Conservation (phyloP, 2,113 vertebrate species). For the Oncorhynchus clarkii region DNA sequence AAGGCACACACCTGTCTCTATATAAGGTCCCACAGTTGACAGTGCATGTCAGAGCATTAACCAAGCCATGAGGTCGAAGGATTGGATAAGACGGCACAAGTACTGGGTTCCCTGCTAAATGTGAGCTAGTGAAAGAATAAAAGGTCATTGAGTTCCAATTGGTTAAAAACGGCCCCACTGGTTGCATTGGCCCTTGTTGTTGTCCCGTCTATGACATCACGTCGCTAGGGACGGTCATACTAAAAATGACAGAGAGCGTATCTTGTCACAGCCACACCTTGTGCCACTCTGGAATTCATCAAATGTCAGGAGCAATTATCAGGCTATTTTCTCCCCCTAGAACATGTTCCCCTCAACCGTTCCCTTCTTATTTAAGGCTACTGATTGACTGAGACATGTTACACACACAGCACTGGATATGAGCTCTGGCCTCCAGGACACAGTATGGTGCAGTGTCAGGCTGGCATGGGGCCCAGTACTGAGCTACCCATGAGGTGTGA, state of each 20-base stretch:
- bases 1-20: too few relatives aligned
- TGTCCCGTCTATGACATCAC: conserved; percentile 50
- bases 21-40: too few relatives aligned
- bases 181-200: conserved; percentile 44
- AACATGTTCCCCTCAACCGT: conserved; percentile 26
- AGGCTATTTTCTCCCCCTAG: conserved; percentile 66
- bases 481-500: not conserved
- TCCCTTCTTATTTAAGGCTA: not conserved
- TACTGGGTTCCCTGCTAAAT: conserved; percentile 46
- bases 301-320: conserved; percentile 63
- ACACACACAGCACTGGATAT: not conserved
- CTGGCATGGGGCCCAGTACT: not conserved
- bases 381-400: not conserved
- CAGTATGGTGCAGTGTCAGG: not conserved
- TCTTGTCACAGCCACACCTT: conserved; percentile 8
- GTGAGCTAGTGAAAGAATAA: conserved; percentile 26
- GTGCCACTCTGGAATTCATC: conserved; percentile 37
- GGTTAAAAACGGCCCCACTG: conserved; percentile 22
- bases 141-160: not conserved
- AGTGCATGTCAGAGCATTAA: too few relatives aligned
- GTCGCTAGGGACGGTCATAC: conserved; percentile 41
- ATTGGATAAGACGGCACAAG: conserved; percentile 58
- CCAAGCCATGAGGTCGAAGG: not conserved
- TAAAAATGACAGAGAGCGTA: conserved; percentile 50
- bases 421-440: not conserved